Evolutionary conservation across 1,140 invertebrate species (phyloP).

Genomic region (Pectinophora gossypiella): DNA sequence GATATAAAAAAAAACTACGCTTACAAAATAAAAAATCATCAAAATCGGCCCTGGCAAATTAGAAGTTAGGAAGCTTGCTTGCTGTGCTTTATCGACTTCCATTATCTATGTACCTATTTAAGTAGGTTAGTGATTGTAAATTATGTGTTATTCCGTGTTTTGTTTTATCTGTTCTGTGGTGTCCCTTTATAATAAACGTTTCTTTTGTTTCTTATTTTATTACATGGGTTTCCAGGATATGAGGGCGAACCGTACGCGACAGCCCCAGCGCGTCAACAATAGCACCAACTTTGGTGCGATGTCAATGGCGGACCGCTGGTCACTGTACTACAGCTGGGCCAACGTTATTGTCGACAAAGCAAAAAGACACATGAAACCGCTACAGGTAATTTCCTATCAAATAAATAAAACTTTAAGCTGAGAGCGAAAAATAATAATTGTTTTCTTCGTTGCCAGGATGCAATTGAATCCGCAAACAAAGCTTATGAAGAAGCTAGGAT

Average conservation of each 20-base stretch:
- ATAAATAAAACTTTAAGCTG: too few species aligned
- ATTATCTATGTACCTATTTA: neutral
- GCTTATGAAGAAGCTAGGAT: constrained; percentile 49
- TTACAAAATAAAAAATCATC: too few species aligned
- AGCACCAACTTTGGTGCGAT: constrained; percentile 1
- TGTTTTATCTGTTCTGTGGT: too few species aligned
- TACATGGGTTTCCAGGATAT: constrained; percentile 11
- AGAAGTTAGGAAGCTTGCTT: too few species aligned
- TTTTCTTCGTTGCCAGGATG: constrained; percentile 26
- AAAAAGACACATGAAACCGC: constrained; percentile 8
- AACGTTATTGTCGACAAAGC: constrained; percentile 16
- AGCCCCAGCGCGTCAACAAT: neutral
- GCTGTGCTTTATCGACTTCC: too few species aligned
- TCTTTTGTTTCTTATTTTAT: too few species aligned
- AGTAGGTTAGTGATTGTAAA: neutral
- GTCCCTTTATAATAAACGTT: too few species aligned
- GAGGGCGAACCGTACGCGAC: neutral
- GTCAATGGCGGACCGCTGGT: constrained; percentile 30
- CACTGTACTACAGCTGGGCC: constrained; percentile 38
- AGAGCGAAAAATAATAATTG: too few species aligned
- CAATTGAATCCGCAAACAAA: constrained; percentile 2
- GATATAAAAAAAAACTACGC: too few species aligned
- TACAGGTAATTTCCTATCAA: constrained; percentile 15
- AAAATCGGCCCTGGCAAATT: too few species aligned
- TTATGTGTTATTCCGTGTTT: neutral